Evolutionary conservation across 2,113 vertebrate genomes (phyloP).

Genomic region (Lagopus leucura): DNA sequence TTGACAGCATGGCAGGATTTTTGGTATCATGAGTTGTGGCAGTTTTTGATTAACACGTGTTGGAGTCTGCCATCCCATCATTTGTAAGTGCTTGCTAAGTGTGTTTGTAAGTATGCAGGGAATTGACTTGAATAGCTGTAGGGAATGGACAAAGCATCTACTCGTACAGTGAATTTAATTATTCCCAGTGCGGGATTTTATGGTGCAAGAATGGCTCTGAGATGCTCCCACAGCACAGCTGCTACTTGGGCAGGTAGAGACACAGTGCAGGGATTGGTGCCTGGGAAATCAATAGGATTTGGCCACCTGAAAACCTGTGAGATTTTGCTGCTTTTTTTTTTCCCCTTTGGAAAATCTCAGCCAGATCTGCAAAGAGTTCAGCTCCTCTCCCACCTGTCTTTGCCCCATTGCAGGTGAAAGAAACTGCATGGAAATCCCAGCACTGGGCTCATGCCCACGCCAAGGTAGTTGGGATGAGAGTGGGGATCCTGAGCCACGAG

Average conservation of each 20-base stretch:
- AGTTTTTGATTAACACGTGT: background rate
- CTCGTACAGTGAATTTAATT: background rate
- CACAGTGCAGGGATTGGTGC: background rate
- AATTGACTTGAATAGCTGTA: background rate
- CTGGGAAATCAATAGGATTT: background rate
- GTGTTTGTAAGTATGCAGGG: background rate
- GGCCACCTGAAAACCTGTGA: background rate
- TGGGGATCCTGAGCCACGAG: background rate
- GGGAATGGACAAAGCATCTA: background rate
- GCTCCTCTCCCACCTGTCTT: background rate
- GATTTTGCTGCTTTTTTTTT: background rate
- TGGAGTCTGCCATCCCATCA: background rate
- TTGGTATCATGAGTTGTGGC: background rate
- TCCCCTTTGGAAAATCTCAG: background rate
- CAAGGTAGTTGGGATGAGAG: background rate
- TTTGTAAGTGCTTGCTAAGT: background rate
- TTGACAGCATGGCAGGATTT: background rate
- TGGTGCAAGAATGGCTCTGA: background rate
- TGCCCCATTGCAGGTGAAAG: accelerated
- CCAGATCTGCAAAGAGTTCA: background rate
- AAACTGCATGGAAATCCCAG: background rate
- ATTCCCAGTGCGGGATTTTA: background rate
- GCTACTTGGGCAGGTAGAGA: background rate
- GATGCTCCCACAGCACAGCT: background rate
- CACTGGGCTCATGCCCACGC: background rate